phyloP scores from a whole-genome alignment of 2,797 vertebrate genomes.

The Propithecus perrieri region DNA sequence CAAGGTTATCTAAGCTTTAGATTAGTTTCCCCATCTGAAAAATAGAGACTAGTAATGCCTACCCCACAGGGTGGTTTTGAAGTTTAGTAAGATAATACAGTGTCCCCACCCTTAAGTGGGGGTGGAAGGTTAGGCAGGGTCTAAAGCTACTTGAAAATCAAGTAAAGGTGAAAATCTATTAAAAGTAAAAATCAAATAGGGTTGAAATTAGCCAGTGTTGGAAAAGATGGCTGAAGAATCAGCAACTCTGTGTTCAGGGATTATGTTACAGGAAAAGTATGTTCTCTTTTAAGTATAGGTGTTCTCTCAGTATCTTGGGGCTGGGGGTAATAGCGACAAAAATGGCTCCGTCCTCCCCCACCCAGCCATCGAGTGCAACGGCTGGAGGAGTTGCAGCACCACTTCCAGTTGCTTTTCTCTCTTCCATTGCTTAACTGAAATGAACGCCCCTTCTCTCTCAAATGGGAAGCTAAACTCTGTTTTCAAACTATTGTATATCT shows the following conservation, averaged over 20 bases:
- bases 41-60: background rate
- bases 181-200: background rate
- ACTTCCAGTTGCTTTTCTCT: too few species aligned
- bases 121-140: background rate
- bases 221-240: background rate
- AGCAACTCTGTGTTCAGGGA: background rate
- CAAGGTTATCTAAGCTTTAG: background rate
- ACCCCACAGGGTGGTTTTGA: background rate
- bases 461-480: background rate
- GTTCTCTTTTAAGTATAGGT: background rate
- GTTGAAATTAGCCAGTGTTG: background rate
- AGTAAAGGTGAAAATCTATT: background rate
- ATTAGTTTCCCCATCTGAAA: constrained; percentile 21
- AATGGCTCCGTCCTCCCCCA: background rate
- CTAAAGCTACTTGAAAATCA: background rate
- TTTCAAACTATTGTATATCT: background rate
- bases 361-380: too few species aligned
- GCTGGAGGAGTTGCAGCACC: background rate
- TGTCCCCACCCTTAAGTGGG: background rate
- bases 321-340: background rate
- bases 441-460: background rate
- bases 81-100: background rate
- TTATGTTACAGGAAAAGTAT: background rate
- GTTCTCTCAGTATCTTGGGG: background rate
- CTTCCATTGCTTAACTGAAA: background rate